Conservation (phyloP, 1,140 invertebrate genomes). For the Brachionus manjavacas region DNA sequence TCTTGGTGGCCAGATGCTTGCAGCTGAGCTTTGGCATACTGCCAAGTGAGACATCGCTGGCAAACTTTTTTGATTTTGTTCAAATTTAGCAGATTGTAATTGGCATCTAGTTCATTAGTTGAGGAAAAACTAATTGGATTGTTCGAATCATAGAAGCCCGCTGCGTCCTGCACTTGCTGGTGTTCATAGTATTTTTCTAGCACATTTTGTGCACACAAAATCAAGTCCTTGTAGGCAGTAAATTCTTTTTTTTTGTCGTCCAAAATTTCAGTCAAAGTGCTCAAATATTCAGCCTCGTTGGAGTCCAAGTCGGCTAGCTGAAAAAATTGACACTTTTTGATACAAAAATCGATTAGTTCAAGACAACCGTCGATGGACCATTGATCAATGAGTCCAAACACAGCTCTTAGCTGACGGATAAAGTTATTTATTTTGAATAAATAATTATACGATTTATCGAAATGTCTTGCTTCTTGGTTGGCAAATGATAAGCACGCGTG, state of each 20-base stretch:
- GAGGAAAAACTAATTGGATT: background rate
- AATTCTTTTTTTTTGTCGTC: background rate
- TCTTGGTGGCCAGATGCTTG: background rate
- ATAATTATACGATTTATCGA: background rate
- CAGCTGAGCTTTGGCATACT: slow-evolving; percentile 1
- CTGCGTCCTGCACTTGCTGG: slow-evolving; percentile 13
- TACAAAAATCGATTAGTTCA: slow-evolving; percentile 49
- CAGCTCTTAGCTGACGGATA: slow-evolving; percentile 45
- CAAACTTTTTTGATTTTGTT: slow-evolving; percentile 18
- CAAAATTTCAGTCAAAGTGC: background rate
- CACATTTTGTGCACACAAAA: slow-evolving; percentile 14
- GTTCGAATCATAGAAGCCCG: slow-evolving; percentile 1
- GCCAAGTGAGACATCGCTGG: slow-evolving; percentile 41
- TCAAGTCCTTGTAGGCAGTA: slow-evolving; percentile 19
- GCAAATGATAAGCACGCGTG: slow-evolving; percentile 16
- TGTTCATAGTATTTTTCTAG: slow-evolving; percentile 39
- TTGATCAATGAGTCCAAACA: slow-evolving; percentile 47
- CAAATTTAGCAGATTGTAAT: background rate
- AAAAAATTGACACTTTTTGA: slow-evolving; percentile 37
- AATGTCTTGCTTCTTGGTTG: background rate
- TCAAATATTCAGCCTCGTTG: background rate
- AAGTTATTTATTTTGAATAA: slow-evolving; percentile 40
- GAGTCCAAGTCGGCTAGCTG: background rate
- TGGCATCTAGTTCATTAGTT: background rate
- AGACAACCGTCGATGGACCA: slow-evolving; percentile 49